Evolutionary conservation across 1,140 invertebrate genomes (phyloP).

Genomic region (Sminthurinus signatus): DNA sequence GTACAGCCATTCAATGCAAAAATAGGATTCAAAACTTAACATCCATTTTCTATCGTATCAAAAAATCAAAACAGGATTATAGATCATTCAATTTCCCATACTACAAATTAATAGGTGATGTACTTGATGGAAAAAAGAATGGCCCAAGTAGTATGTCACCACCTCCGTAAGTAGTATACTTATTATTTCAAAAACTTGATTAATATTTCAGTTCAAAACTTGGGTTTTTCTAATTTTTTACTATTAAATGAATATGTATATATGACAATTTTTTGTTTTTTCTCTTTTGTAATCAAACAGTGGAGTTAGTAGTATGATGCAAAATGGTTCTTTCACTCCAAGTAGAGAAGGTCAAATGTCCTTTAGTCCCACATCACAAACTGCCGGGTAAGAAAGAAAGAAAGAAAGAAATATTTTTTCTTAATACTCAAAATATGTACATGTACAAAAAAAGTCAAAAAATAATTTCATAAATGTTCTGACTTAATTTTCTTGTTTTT

Average conservation of each 20-base stretch:
- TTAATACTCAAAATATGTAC: no score
- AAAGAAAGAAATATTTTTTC: no score
- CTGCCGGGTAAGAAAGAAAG: slow-evolving; percentile 17
- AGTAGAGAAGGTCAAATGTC: slow-evolving; percentile 10
- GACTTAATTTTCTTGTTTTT: no score
- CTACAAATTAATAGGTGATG: slow-evolving; percentile 40
- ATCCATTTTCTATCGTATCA: slow-evolving; percentile 40
- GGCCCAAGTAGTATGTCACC: slow-evolving; percentile 17
- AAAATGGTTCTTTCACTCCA: slow-evolving; percentile 21
- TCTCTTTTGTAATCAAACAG: no score
- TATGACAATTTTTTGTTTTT: no score
- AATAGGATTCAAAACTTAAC: slow-evolving; percentile 41
- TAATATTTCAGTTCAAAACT: no score
- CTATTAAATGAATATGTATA: no score
- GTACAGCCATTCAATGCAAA: slow-evolving; percentile 41
- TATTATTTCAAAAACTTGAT: no score
- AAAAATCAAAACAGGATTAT: slow-evolving; percentile 41
- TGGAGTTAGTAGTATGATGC: no score
- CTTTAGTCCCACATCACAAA: slow-evolving; percentile 24
- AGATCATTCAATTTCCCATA: slow-evolving; percentile 40
- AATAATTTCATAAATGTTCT: not conserved
- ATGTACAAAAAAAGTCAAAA: no score
- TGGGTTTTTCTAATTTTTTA: no score
- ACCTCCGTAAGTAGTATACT: slow-evolving; percentile 11
- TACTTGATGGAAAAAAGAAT: slow-evolving; percentile 40